Base-by-base conservation (phyloP, 1,140 invertebrate species). In the Drosophila ironensis region DNA sequence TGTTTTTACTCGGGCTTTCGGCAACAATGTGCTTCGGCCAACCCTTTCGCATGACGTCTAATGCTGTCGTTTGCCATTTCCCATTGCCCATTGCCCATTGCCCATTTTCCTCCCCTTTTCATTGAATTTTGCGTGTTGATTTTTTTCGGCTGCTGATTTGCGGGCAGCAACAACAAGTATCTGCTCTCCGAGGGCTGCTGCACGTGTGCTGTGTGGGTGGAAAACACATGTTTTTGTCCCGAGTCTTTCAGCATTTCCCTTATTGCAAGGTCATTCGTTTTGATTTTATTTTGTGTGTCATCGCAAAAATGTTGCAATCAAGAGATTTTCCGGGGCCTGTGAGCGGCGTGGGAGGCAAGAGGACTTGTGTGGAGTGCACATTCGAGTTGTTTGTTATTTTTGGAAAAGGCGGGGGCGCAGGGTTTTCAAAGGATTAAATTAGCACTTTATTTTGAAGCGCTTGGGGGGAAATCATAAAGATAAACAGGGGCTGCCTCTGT, bases 241-340 rank as follows among this genome's bases (percentile, higher is more conserved):
- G 22, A 70, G 51, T 61, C 52, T 61, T 57, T 76, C 16, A 48
- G 72, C 53, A 64, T 45, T 57, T 68, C 45, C 46, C 57, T 56
- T 60, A 53, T 86, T 69, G 63, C 78, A 84, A 84, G 78, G 78
- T 84, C 78, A 78, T 84, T 84, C 80, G 78, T 71, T 86, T 73
- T 86, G 70, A 45, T 86, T 84, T 84, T 84, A 86, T 84, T 82
- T 82, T 84, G 69, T 82, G 78, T 82, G 78, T 82, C 78, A 82
- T n/a, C n/a, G 41, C 68, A 40, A 56, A 72, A 76, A 52, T 50
- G 25, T 28, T 24, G 63, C 41, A 46, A 40, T 24, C 12, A 16
- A 27, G 37, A 20, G 52, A 22, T 28, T 11, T 20, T n/a, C n/a
- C n/a, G n/a, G n/a, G n/a, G n/a, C n/a, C n/a, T n/a, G n/a, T n/a